Evolutionary conservation across 2,113 vertebrate genomes (phyloP).

Genomic region (Gnathonemus longibarbis): DNA sequence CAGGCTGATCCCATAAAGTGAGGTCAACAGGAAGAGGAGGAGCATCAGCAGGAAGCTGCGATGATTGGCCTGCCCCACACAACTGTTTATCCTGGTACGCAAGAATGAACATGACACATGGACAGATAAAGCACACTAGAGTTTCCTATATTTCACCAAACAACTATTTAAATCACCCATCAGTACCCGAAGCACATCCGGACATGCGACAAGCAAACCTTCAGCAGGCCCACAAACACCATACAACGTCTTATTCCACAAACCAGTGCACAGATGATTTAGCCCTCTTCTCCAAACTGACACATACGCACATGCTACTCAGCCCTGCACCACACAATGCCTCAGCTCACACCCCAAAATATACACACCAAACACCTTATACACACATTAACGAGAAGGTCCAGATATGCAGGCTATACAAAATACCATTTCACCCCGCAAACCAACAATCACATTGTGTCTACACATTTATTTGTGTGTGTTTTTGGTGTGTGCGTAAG

Average conservation of each 20-base stretch:
- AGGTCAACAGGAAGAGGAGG: slow-evolving; percentile 79
- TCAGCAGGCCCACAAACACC: background rate
- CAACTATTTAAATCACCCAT: background rate
- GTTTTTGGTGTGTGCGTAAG: background rate
- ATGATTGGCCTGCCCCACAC: slow-evolving; percentile 91
- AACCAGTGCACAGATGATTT: background rate
- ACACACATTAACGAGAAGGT: background rate
- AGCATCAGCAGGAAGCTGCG: slow-evolving; percentile 85
- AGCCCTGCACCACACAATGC: background rate
- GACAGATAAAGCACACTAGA: background rate
- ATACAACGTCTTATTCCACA: background rate
- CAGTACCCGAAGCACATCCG: background rate
- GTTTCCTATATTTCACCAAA: background rate
- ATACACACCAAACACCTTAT: background rate
- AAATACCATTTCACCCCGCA: background rate
- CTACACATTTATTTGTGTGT: background rate
- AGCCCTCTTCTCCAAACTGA: background rate
- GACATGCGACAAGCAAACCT: background rate
- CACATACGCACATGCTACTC: background rate
- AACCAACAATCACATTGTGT: background rate
- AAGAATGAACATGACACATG: slow-evolving; percentile 27
- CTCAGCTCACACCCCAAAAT: background rate
- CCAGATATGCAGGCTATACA: background rate
- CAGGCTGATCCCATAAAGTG: slow-evolving; percentile 79
- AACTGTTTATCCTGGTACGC: slow-evolving; percentile 88